phyloP scores from a whole-genome alignment of 2,888 invertebrate species.

The Tricholauxania praeusta region DNA sequence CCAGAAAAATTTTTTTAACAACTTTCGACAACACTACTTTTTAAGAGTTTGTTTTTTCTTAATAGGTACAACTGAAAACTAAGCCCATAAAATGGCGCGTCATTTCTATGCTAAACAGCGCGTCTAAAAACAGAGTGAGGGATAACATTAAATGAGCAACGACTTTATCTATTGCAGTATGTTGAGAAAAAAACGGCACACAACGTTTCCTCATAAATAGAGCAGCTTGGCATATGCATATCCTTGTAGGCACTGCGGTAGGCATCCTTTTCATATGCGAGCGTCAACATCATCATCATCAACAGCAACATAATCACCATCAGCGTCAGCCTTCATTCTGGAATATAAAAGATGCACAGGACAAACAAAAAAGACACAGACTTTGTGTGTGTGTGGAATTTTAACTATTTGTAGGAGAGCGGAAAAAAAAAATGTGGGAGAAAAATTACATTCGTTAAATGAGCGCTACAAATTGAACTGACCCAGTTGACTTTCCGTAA shows the following conservation, averaged over 20 bases:
- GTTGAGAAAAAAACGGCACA: neutral
- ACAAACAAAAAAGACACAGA: conserved; percentile 13
- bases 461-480: no score
- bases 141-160: conserved; percentile 29
- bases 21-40: neutral
- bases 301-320: no score
- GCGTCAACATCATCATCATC: neutral
- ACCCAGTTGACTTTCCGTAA: no score
- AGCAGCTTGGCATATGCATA: conserved; percentile 8
- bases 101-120: conserved; percentile 6
- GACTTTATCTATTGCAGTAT: neutral
- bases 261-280: conserved; percentile 4
- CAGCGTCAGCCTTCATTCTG: neutral
- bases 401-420: neutral
- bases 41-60: neutral
- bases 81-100: conserved; percentile 21
- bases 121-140: neutral
- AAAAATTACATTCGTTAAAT: no score
- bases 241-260: conserved; percentile 1
- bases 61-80: neutral
- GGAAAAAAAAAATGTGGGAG: neutral
- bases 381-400: conserved; percentile 1
- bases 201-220: neutral
- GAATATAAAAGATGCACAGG: conserved; percentile 15
- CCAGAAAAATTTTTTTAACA: no score